phyloP scores from a whole-genome alignment of 2,797 vertebrate genomes.

The Scomberomorus guttatus region DNA sequence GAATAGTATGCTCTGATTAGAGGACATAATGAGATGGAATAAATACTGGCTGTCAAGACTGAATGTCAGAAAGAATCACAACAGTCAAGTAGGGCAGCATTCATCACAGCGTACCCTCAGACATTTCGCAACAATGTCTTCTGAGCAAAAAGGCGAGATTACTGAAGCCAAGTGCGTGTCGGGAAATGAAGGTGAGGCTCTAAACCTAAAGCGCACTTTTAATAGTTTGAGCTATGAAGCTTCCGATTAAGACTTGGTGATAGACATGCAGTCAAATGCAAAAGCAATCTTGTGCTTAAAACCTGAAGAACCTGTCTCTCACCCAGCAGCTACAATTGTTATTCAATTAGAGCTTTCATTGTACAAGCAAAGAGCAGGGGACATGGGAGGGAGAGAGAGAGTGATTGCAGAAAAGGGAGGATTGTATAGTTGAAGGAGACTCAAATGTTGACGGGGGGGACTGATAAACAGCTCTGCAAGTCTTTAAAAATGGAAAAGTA shows the following conservation, averaged over 20 bases:
- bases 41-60: slow-evolving; percentile 54
- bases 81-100: slow-evolving; percentile 44
- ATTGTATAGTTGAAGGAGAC: slow-evolving; percentile 25
- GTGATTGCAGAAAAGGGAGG: slow-evolving; percentile 21
- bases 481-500: slow-evolving; percentile 40
- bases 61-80: slow-evolving; percentile 47
- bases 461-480: slow-evolving; percentile 47
- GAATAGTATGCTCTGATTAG: slow-evolving; percentile 47
- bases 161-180: slow-evolving; percentile 25
- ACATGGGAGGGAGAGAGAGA: slow-evolving; percentile 44
- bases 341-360: slow-evolving; percentile 74
- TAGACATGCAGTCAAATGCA: slow-evolving; percentile 43
- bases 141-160: slow-evolving; percentile 41
- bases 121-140: slow-evolving; percentile 31
- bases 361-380: slow-evolving; percentile 26
- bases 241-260: slow-evolving; percentile 61
- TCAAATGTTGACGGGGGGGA: slow-evolving; percentile 27
- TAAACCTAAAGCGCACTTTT: slow-evolving; percentile 38
- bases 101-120: slow-evolving; percentile 34
- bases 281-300: slow-evolving; percentile 56
- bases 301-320: slow-evolving; percentile 56
- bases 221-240: slow-evolving; percentile 42
- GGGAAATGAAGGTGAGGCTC: slow-evolving; percentile 36
- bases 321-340: slow-evolving; percentile 53
- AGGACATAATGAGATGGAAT: slow-evolving; percentile 48